Percentiles rank a stretch among this genome's conserved stretches.
Evolutionary conservation across 1,140 invertebrate species (phyloP).

Genomic region (Hormaphis cornu): DNA sequence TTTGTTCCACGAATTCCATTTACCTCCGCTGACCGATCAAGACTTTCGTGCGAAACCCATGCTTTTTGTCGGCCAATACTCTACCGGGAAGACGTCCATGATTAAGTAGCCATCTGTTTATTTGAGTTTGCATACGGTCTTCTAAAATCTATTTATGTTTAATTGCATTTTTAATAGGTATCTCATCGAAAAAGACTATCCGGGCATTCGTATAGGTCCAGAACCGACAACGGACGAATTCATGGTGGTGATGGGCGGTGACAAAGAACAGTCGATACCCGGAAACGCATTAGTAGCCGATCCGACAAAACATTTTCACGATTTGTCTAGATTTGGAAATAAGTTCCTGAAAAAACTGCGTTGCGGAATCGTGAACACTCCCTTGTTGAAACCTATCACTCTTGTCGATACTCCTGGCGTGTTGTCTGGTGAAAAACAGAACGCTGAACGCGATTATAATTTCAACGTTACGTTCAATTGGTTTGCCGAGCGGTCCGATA

Average conservation of each 20-base stretch:
- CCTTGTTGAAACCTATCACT: conserved; percentile 60
- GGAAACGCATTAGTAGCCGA: conserved; percentile 97
- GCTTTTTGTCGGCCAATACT: conserved; percentile 93
- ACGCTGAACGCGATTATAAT: conserved; percentile 72
- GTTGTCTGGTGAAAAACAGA: conserved; percentile 58
- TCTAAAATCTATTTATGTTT: not conserved
- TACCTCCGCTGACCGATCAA: conserved; percentile 86
- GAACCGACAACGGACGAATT: conserved; percentile 97
- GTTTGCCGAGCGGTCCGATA: conserved; percentile 96
- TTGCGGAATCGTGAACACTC: conserved; percentile 53
- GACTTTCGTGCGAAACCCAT: conserved; percentile 99
- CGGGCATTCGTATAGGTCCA: conserved; percentile 88
- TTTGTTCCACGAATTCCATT: conserved; percentile 95
- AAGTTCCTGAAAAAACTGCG: conserved; percentile 86
- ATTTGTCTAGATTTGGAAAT: conserved; percentile 94
- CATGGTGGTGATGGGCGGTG: conserved; percentile 92
- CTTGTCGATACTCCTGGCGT: conserved; percentile 71
- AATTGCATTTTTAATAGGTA: conserved; percentile 45
- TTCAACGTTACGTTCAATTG: conserved; percentile 98
- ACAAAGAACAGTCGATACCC: conserved; percentile 88
- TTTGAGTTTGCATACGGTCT: too few relatives aligned
- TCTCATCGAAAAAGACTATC: conserved; percentile 86
- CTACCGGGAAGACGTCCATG: conserved; percentile 97
- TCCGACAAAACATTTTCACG: conserved; percentile 90
- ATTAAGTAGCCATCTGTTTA: conserved; percentile 50